Conservation (phyloP, 2,797 vertebrate species). For the Geotrypetes seraphini region DNA sequence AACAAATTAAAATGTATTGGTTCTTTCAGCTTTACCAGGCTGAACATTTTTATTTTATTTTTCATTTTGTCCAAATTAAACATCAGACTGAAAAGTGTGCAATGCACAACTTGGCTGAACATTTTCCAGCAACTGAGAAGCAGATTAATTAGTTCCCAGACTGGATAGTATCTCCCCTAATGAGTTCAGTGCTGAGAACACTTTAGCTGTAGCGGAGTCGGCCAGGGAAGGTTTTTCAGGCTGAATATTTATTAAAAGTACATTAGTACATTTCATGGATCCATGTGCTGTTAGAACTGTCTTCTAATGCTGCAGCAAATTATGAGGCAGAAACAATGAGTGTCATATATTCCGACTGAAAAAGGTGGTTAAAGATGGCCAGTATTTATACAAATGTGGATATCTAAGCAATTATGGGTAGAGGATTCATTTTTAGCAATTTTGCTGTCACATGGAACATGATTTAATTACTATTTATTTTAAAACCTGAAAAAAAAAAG, state of each 20-base stretch:
- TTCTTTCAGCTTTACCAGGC: too few species aligned
- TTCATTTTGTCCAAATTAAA: too few species aligned
- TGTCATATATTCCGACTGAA: slow-evolving; percentile 9
- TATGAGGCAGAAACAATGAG: not conserved
- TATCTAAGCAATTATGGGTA: not conserved
- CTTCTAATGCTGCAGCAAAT: not conserved
- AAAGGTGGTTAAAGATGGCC: slow-evolving; percentile 10
- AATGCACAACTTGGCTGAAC: too few species aligned
- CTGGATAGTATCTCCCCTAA: not conserved
- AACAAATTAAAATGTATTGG: too few species aligned
- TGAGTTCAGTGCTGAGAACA: rapidly evolving
- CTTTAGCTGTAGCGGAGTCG: rapidly evolving
- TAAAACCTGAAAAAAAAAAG: slow-evolving; percentile 1
- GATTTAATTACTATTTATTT: slow-evolving; percentile 30
- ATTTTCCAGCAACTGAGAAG: too few species aligned
- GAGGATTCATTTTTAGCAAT: slow-evolving; percentile 18
- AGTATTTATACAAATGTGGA: slow-evolving; percentile 11
- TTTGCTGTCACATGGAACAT: slow-evolving; percentile 10
- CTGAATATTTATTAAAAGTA: not conserved
- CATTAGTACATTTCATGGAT: not conserved
- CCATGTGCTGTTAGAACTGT: not conserved
- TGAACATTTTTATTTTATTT: too few species aligned
- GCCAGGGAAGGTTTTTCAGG: not conserved
- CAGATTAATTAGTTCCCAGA: too few species aligned
- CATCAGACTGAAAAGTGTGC: too few species aligned